phyloP scores from a whole-genome alignment of 2,888 invertebrate genomes.

The Pteria penguin region DNA sequence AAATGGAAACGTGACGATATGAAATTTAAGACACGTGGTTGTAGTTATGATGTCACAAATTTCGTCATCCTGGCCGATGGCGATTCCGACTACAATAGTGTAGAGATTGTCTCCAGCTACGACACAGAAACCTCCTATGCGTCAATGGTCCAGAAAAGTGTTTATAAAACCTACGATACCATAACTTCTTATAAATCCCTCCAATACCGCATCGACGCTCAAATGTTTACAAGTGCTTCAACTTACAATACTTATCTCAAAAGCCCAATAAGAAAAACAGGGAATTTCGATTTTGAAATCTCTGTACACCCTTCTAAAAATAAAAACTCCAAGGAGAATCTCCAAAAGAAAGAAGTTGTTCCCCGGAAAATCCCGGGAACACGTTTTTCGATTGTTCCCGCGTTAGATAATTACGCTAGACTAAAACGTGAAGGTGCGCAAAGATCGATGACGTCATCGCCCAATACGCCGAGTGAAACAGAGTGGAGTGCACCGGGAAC shows the following conservation, averaged over 20 bases:
- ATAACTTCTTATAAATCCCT: slow-evolving; percentile 23
- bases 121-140: slow-evolving; percentile 30
- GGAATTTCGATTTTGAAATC: background rate
- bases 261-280: background rate
- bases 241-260: slow-evolving; percentile 25
- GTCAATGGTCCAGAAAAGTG: background rate
- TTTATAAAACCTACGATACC: slow-evolving; percentile 3
- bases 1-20: slow-evolving; percentile 55
- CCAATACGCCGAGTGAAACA: background rate
- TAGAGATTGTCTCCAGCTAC: slow-evolving; percentile 23
- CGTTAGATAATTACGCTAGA: slow-evolving; percentile 39
- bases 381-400: slow-evolving; percentile 37
- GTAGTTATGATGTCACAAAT: slow-evolving; percentile 47
- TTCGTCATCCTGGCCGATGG: slow-evolving; percentile 34
- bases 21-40: slow-evolving; percentile 45
- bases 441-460: background rate
- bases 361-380: slow-evolving; percentile 28
- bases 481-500: slow-evolving; percentile 8
- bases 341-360: background rate
- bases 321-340: slow-evolving; percentile 3
- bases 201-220: slow-evolving; percentile 36
- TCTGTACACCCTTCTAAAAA: background rate
- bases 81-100: slow-evolving; percentile 26
- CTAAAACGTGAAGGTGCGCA: slow-evolving; percentile 14
- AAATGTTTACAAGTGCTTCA: slow-evolving; percentile 38